Percentiles rank a stretch among this genome's conserved stretches.
phyloP scores from a whole-genome alignment of 23 tunicate species.

The Halocynthia aurantium region DNA sequence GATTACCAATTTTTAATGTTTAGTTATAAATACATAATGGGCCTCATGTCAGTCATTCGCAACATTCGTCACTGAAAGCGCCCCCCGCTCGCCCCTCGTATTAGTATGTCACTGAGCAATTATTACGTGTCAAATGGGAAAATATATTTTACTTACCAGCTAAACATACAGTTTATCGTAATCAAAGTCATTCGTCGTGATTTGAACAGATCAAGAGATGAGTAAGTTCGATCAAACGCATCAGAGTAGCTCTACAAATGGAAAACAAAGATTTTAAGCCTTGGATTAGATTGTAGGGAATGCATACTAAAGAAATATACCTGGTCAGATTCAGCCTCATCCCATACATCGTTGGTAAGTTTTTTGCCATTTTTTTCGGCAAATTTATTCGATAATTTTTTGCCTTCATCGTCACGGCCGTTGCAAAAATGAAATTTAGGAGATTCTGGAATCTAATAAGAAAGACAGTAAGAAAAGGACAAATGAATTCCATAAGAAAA shows the following conservation, averaged over 20 bases:
- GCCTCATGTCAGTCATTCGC: too few relatives aligned
- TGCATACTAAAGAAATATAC: too few relatives aligned
- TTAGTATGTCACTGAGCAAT: too few relatives aligned
- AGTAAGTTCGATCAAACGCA: slow-evolving; percentile 22
- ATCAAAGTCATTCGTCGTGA: slow-evolving; percentile 53
- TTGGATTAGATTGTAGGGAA: too few relatives aligned
- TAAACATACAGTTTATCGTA: slow-evolving; percentile 70
- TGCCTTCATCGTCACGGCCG: slow-evolving; percentile 65
- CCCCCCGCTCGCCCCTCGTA: too few relatives aligned
- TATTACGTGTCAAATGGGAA: too few relatives aligned
- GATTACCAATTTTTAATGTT: too few relatives aligned
- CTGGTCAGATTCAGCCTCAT: slow-evolving; percentile 40
- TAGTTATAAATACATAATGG: too few relatives aligned
- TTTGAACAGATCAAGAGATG: slow-evolving; percentile 59
- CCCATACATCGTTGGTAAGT: slow-evolving; percentile 67
- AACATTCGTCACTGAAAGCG: too few relatives aligned
- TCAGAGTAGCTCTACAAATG: neutral
- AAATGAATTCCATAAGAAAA: neutral
- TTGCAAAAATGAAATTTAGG: slow-evolving; percentile 87
- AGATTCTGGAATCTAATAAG: slow-evolving; percentile 61
- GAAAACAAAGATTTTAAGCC: too few relatives aligned
- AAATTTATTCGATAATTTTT: slow-evolving; percentile 42
- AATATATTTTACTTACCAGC: slow-evolving; percentile 42
- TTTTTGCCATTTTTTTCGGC: slow-evolving; percentile 47
- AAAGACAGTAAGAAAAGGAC: neutral